A percentile compares a stretch with the other conserved stretches of the same genome.
phyloP scores from a whole-genome alignment of 2,888 invertebrate genomes.

The Chloroclystis v-ata region DNA sequence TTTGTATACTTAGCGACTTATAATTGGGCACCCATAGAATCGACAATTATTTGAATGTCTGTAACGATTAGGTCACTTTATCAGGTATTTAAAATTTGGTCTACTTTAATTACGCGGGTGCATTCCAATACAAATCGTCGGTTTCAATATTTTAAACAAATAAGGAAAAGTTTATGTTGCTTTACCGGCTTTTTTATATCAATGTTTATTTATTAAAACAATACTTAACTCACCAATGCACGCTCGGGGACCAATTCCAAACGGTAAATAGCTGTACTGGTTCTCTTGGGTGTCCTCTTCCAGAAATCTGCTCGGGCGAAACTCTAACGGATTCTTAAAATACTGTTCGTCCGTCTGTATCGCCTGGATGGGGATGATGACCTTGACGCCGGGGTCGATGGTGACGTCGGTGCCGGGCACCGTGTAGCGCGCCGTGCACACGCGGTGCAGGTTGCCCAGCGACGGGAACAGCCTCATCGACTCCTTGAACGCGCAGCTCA shows the following conservation, averaged over 20 bases:
- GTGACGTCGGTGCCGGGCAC: constrained; percentile 45
- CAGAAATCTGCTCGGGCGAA: constrained; percentile 47
- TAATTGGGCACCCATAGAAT: too few species aligned
- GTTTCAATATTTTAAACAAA: too few species aligned
- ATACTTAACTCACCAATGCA: constrained; percentile 49
- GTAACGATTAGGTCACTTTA: too few species aligned
- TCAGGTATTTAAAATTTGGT: too few species aligned
- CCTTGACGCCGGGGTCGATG: constrained; percentile 52
- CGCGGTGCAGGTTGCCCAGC: constrained; percentile 44
- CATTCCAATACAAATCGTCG: too few species aligned
- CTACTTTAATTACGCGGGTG: too few species aligned
- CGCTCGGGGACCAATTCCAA: constrained; percentile 54
- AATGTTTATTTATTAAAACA: not conserved
- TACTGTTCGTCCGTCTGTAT: constrained; percentile 55
- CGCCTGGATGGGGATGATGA: constrained; percentile 51
- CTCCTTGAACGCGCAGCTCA: constrained; percentile 52
- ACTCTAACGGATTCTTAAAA: constrained; percentile 48
- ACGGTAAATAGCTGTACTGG: constrained; percentile 49
- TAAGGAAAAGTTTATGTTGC: too few species aligned
- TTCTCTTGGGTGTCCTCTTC: constrained; percentile 27
- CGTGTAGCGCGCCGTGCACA: constrained; percentile 41
- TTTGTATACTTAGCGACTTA: too few species aligned
- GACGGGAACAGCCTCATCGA: constrained; percentile 52
- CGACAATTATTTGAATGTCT: too few species aligned
- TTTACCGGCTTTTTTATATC: too few species aligned